Percentiles rank a stretch among this genome's conserved stretches.
Conservation (phyloP, 2,888 invertebrate genomes). For the Hypolimnas misippus region DNA sequence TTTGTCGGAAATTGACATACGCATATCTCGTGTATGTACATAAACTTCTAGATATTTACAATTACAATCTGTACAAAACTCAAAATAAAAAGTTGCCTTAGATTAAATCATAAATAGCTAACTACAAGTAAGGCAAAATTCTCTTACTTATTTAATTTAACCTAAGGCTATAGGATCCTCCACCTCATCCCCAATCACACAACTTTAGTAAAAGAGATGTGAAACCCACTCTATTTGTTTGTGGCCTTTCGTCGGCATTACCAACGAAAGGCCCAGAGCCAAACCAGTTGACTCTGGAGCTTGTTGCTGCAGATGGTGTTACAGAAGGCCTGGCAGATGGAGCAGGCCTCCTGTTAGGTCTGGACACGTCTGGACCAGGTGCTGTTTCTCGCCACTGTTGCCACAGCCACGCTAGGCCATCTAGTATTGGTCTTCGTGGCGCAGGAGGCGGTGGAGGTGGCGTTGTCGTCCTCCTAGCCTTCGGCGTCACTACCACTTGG, state of each 20-base stretch:
- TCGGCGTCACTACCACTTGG: slow-evolving; percentile 84
- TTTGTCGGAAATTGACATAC: slow-evolving; percentile 14
- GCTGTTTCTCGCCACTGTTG: slow-evolving; percentile 84
- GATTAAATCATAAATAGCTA: slow-evolving; percentile 41
- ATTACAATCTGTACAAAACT: slow-evolving; percentile 36
- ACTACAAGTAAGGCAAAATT: slow-evolving; percentile 17
- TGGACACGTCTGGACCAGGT: slow-evolving; percentile 60
- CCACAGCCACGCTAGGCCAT: slow-evolving; percentile 85
- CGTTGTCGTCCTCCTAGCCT: slow-evolving; percentile 72
- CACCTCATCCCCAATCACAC: slow-evolving; percentile 79
- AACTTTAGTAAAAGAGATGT: slow-evolving; percentile 74
- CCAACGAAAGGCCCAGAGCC: slow-evolving; percentile 81
- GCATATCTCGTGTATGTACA: slow-evolving; percentile 15
- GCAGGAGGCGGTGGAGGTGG: slow-evolving; percentile 74
- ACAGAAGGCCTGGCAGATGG: slow-evolving; percentile 57
- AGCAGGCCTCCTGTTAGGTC: slow-evolving; percentile 59
- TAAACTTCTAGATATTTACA: slow-evolving; percentile 40
- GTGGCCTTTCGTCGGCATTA: slow-evolving; percentile 71
- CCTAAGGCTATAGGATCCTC: slow-evolving; percentile 59
- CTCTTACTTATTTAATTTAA: slow-evolving; percentile 56
- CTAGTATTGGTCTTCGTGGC: slow-evolving; percentile 77
- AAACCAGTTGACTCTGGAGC: slow-evolving; percentile 72
- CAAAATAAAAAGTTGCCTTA: slow-evolving; percentile 30
- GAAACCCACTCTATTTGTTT: slow-evolving; percentile 80
- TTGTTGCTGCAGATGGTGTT: slow-evolving; percentile 59